Evolutionary conservation across 2,797 vertebrate species (phyloP), one percentile per base, ranked within the genome.

Genomic region (Amblyopsis hoosieri): DNA sequence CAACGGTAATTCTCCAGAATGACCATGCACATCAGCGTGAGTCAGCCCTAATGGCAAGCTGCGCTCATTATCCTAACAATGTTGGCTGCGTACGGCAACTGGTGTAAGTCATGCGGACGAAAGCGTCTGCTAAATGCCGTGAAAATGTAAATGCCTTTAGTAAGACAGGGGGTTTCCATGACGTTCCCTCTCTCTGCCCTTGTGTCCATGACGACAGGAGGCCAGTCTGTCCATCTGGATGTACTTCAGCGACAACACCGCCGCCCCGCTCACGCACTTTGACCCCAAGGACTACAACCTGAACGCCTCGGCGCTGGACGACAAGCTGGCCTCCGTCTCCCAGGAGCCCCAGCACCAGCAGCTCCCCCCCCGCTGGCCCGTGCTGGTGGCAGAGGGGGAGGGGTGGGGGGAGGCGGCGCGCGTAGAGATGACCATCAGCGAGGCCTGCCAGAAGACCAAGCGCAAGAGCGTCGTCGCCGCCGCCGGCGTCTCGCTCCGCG

Each of bases 371-470:
- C 90, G 91, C 53, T 94, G 93, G 93, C 96, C 98, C 0, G 86
- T 95, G 60, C 89, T 99, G 79, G 91, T 94, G 74, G 96, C 97
- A 0, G 92, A 98, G 81, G 95, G 95, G 0, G 95, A 99, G 80
- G 98, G 97, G 0, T 71, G 88, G 0, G 98, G 97, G 0, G 93
- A 95, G 66, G 71, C 95, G 67, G 87, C 98, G 31, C 93, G 94
- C 0, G 89, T 91, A 0, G 97, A 99, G 84, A 95, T 99, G 90
- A 95, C 94, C 76, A 99, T 99, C 79, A 92, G 95, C 0, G 97
- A 99, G 86, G 94, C 92, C 78, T 99, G 98, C 85, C 97, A 99
- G 92, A 99, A 99, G 83, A 97, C 95, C 77, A 98, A 98, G 61
- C 94, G 98, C 81, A 99, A 97, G 82, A 99, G 96, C 0, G 80